Percentiles rank a stretch among this genome's conserved stretches.
Conservation (phyloP, 2,888 invertebrate species). For the Formica aserva region DNA sequence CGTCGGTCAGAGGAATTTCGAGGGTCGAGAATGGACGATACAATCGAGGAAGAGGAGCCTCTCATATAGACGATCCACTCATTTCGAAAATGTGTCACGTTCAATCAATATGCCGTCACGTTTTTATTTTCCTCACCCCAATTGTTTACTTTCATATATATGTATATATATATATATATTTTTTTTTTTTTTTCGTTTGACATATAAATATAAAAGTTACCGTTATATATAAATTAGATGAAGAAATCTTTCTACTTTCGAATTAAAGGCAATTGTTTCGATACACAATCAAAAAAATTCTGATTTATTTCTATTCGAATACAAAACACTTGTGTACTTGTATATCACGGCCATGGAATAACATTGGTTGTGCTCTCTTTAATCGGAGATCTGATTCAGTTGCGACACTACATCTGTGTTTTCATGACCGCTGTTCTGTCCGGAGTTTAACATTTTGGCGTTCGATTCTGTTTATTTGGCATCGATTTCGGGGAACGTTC, state of each 20-base stretch:
- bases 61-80: background rate
- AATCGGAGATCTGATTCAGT: background rate
- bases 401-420: background rate
- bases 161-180: too few relatives aligned
- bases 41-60: slow-evolving; percentile 1
- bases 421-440: background rate
- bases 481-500: slow-evolving; percentile 17
- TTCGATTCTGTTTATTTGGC: slow-evolving; percentile 39
- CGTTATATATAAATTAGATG: background rate
- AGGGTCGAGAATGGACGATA: slow-evolving; percentile 25
- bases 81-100: background rate
- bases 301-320: background rate
- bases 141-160: too few relatives aligned
- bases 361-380: background rate
- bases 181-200: background rate
- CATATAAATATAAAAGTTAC: background rate
- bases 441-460: slow-evolving; percentile 1
- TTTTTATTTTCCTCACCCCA: background rate
- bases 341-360: background rate
- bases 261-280: background rate
- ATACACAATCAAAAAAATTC: background rate
- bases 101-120: background rate
- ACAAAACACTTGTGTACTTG: background rate
- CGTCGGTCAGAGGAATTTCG: slow-evolving; percentile 44
- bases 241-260: background rate